Conservation (phyloP, 1,140 invertebrate genomes). For the Drosophila pallidifrons region DNA sequence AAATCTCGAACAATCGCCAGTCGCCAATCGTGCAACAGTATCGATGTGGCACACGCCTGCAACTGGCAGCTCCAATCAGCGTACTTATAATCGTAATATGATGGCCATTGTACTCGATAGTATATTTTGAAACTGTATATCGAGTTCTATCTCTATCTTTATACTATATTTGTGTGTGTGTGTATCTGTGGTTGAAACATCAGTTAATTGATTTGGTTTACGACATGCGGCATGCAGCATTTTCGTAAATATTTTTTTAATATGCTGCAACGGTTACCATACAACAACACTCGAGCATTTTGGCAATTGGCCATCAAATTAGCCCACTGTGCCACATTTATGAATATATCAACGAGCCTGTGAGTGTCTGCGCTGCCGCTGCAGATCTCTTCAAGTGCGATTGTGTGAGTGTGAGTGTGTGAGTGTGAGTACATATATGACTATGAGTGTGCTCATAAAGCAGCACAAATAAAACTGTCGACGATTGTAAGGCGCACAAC, state of each 20-base stretch:
- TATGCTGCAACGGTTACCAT: conserved; percentile 55
- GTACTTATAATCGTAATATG: conserved; percentile 18
- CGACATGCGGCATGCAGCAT: conserved; percentile 66
- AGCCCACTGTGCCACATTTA: conserved; percentile 81
- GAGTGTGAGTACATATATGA: conserved; percentile 22
- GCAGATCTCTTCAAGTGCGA: conserved; percentile 47
- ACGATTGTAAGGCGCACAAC: conserved; percentile 61
- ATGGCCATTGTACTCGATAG: conserved; percentile 1
- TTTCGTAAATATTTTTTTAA: conserved; percentile 74
- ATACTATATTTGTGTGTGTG: neutral
- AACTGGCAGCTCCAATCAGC: conserved; percentile 10
- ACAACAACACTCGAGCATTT: conserved; percentile 27
- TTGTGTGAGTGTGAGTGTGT: conserved; percentile 14
- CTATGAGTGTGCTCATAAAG: conserved; percentile 60
- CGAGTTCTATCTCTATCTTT: neutral
- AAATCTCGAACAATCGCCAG: neutral
- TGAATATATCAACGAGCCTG: conserved; percentile 75
- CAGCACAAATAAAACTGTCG: conserved; percentile 80
- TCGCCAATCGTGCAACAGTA: neutral
- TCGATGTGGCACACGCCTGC: conserved; percentile 12
- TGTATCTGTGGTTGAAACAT: conserved; percentile 10
- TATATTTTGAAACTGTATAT: conserved; percentile 5
- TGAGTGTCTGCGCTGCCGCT: conserved; percentile 48
- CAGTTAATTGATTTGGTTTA: conserved; percentile 81
- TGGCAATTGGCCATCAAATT: conserved; percentile 81